Base-by-base conservation (phyloP, 2,113 vertebrate species). In the Leptobrachium leishanense region DNA sequence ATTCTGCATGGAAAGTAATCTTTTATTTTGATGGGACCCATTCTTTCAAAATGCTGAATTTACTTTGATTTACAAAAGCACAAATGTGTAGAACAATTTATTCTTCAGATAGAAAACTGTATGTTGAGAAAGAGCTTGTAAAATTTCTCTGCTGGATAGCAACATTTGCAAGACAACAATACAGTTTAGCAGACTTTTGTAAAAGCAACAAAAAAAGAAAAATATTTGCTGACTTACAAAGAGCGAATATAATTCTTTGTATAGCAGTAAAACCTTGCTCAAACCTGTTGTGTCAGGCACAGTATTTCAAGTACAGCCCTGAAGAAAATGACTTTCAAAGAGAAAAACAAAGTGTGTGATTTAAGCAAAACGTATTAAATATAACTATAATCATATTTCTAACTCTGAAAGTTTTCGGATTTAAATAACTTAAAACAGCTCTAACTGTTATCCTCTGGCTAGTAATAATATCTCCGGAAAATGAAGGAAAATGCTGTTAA, bases 21-120 rank as follows among this genome's bases (percentile, higher is more conserved):
- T 41, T 41, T 40, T 13, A 41, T 12, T 41, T 10, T 67, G 65
- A 42, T 5, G 13, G 62, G 44, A 65, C 2, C 10, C 9, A 11
- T 5, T 40, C 1, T 40, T 65, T 50, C 10, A 1, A 43, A 68
- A 43, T 31, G 12, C 40, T 68, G 66, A 10, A 13, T 8, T 7
- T 68, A 41, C 11, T 68, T 68, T 68, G 66, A 10, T 68, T 68
- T 68, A 41, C 66, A 68, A 68, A 68, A 43, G 2, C 66, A 12
- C 10, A 41, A 68, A 43, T 15, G 43, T 68, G 66, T 68, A 41
- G 43, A 31, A 68, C 41, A 68, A 68, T 68, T 12, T 68, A 68
- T 68, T 11, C 66, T 41, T 9, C 43, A 68, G 8, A 10, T 9
- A 43, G 42, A 43, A 68, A 68, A 43, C 66, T 5, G 66, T 68